phyloP scores from a whole-genome alignment of 2,888 invertebrate genomes.

The Saturnia japonica region DNA sequence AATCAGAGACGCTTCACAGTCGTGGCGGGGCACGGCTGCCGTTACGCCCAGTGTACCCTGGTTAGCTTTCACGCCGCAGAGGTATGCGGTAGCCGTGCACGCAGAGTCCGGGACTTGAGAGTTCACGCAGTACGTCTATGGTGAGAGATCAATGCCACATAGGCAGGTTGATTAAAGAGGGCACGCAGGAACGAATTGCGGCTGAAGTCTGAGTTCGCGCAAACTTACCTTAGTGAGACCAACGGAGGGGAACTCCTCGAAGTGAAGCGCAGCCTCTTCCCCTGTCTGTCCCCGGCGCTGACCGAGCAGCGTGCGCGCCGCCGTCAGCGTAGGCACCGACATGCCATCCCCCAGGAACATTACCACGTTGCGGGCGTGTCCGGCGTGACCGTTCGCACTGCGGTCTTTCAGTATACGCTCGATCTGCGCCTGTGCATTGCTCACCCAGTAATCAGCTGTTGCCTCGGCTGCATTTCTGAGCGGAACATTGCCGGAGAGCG shows the following conservation, averaged over 20 bases:
- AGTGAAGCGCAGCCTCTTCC: slow-evolving; percentile 81
- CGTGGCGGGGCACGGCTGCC: slow-evolving; percentile 78
- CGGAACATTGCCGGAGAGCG: slow-evolving; percentile 3
- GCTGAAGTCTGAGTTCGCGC: neutral
- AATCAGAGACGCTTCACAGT: slow-evolving; percentile 82
- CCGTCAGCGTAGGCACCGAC: slow-evolving; percentile 86
- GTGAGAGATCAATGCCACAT: slow-evolving; percentile 20
- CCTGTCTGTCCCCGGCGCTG: slow-evolving; percentile 79
- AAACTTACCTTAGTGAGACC: slow-evolving; percentile 83
- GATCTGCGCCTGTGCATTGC: slow-evolving; percentile 63
- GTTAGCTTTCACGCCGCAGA: slow-evolving; percentile 85
- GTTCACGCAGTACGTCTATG: slow-evolving; percentile 80
- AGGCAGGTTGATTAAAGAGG: slow-evolving; percentile 8
- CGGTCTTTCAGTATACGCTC: slow-evolving; percentile 27
- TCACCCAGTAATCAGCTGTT: slow-evolving; percentile 63
- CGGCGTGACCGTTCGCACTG: neutral
- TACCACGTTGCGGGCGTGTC: slow-evolving; percentile 77
- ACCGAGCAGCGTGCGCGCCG: slow-evolving; percentile 84
- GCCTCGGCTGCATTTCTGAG: slow-evolving; percentile 28
- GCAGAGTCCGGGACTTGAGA: slow-evolving; percentile 87
- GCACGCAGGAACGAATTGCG: neutral
- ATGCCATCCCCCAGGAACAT: slow-evolving; percentile 90
- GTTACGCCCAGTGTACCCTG: slow-evolving; percentile 84
- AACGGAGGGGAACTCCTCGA: slow-evolving; percentile 83
- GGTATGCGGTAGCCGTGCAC: slow-evolving; percentile 85